Base-by-base conservation (phyloP, 2,888 invertebrate genomes). In the Monoplex corrugatus region DNA sequence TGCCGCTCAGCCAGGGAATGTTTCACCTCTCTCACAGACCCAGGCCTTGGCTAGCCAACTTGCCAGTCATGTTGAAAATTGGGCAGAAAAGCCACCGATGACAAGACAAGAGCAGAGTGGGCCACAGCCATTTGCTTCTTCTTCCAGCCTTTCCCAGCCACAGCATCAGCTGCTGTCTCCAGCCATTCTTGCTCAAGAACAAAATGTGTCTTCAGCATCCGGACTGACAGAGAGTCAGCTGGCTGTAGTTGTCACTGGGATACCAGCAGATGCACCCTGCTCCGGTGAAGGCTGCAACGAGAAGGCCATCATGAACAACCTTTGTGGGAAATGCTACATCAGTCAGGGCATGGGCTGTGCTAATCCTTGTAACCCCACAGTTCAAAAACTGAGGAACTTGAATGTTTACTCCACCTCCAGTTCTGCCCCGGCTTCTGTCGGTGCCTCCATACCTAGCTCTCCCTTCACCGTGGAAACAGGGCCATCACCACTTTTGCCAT, bases 281-380 rank as follows among this genome's bases (percentile, higher is more conserved):
- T 28, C n/a, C 43, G 32, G 6, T 10, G 57, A 50, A 13, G 45
- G 68, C 16, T 88, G 88, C 57, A 28, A 16, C 6, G 83, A 72
- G 28, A 38, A 40, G n/a, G 88, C 83, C 2, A 23, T 35, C 0
- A 1, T 43, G 0, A 43, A 83, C 8, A 32, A 32, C 28, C 83
- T 82, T 38, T 88, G 88, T 57, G 44, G 38, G 16, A 83, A 44
- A 19, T 88, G 88, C 44, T 88, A 32, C 32, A 50, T 88, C 28
- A 19, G 82, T n/a, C 28, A 32, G 50, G 85, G 63, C 57, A 35
- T 45, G 10, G 40, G 2, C 57, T 10, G 28, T 1, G 28, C 35
- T 1, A 32, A 8, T 13, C 13, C n/a, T 2, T 10, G 23, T 10
- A 32, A 45, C 45, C 45, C 83, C 38, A 38, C 35, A 2, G 32